Evolutionary conservation across 1,140 invertebrate genomes (phyloP).

Genomic region (Forficula auricularia): DNA sequence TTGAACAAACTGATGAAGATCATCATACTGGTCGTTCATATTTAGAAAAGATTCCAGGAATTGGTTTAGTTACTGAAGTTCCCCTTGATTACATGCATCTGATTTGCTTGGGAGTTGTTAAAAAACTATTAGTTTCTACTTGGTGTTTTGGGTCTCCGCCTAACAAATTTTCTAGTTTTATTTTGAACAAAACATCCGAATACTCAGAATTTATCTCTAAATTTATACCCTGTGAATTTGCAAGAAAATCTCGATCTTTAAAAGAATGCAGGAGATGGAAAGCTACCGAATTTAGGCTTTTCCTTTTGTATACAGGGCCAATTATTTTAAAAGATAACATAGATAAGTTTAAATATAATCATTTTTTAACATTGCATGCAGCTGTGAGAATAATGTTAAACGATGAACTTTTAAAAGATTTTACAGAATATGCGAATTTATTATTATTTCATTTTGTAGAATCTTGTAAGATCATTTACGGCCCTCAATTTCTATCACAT

Average conservation of each 20-base stretch:
- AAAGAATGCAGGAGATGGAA: not conserved
- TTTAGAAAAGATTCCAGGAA: not conserved
- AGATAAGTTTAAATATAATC: not conserved
- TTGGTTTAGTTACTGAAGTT: not conserved
- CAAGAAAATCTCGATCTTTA: not conserved
- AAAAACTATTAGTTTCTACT: not conserved
- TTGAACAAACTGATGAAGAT: not conserved
- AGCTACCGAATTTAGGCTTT: not conserved
- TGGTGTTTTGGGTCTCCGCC: not conserved
- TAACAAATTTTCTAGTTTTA: not conserved
- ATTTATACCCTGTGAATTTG: not conserved
- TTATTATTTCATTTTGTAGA: not conserved
- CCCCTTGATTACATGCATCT: not conserved
- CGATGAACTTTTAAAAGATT: not conserved
- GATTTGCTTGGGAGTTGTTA: not conserved
- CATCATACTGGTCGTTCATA: not conserved
- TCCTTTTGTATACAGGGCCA: not conserved
- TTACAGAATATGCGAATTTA: not conserved
- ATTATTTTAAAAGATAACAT: not conserved
- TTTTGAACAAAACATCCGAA: not conserved
- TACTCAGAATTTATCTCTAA: not conserved
- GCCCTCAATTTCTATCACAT: not conserved
- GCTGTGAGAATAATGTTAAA: not conserved
- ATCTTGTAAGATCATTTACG: not conserved
- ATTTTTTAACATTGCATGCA: not conserved